Evolutionary conservation across 2,888 invertebrate genomes (phyloP).

Genomic region (Hypomecis punctinalis): DNA sequence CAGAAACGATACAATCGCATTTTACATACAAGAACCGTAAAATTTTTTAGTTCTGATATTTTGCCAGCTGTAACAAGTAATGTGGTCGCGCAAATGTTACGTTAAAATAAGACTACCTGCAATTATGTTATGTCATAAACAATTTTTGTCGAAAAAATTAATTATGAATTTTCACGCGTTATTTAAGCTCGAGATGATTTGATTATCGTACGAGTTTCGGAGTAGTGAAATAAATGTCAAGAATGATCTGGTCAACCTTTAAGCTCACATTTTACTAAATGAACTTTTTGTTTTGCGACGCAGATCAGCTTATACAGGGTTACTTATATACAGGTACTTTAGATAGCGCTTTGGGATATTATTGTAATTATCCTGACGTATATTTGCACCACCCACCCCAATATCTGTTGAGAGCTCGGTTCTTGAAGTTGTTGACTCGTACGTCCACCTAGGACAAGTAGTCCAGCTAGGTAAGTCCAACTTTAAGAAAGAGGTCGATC

Average conservation of each 20-base stretch:
- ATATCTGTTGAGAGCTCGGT: too few relatives aligned
- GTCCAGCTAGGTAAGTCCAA: too few relatives aligned
- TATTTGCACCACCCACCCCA: too few relatives aligned
- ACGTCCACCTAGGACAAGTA: too few relatives aligned
- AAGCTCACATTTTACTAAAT: background rate
- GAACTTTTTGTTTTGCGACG: background rate
- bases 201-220: conserved; percentile 16
- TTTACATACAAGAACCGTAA: too few relatives aligned
- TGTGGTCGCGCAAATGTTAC: conserved; percentile 27
- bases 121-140: conserved; percentile 41
- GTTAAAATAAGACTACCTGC: conserved; percentile 34
- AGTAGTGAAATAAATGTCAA: conserved; percentile 15
- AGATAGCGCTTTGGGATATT: too few relatives aligned
- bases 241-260: conserved; percentile 10
- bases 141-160: conserved; percentile 37
- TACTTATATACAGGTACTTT: background rate
- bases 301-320: background rate
- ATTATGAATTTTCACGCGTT: conserved; percentile 37
- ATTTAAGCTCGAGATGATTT: conserved; percentile 18
- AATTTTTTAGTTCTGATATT: background rate
- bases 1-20: background rate
- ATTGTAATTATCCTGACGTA: too few relatives aligned
- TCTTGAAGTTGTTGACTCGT: too few relatives aligned
- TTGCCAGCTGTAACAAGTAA: background rate
- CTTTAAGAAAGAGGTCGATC: too few relatives aligned